phyloP scores from a whole-genome alignment of 2,888 invertebrate species.

The Hydriomena furcata region DNA sequence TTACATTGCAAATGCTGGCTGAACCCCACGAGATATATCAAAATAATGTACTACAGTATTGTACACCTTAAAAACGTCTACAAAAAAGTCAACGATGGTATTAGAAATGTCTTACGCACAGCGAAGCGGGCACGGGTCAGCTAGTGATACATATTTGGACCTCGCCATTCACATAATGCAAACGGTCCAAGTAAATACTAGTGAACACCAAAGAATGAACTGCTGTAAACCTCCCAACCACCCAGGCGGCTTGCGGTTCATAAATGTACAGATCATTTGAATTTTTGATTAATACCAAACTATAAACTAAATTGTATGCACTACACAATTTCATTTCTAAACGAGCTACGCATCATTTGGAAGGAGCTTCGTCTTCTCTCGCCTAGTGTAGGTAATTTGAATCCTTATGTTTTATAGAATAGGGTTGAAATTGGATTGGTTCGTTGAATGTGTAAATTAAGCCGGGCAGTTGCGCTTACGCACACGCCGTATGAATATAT shows the following conservation, averaged over 20 bases:
- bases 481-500: conserved; percentile 47
- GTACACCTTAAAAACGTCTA: too few species aligned
- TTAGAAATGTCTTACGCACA: too few species aligned
- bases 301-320: conserved; percentile 8
- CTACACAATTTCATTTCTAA: conserved; percentile 11
- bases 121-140: too few species aligned
- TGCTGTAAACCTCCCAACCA: too few species aligned
- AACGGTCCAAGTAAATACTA: too few species aligned
- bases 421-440: conserved; percentile 11
- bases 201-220: too few species aligned
- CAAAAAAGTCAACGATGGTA: too few species aligned
- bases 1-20: too few species aligned
- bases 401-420: background rate
- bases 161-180: too few species aligned
- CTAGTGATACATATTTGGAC: too few species aligned
- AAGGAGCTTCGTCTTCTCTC: background rate
- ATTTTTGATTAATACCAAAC: conserved; percentile 9
- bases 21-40: too few species aligned
- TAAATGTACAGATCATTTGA: background rate
- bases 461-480: conserved; percentile 32
- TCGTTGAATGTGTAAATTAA: conserved; percentile 23
- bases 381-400: background rate
- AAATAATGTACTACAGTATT: too few species aligned
- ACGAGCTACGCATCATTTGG: conserved; percentile 9
- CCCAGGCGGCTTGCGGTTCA: background rate